phyloP scores from a whole-genome alignment of 2,113 vertebrate species.

The Ptyas mucosa region DNA sequence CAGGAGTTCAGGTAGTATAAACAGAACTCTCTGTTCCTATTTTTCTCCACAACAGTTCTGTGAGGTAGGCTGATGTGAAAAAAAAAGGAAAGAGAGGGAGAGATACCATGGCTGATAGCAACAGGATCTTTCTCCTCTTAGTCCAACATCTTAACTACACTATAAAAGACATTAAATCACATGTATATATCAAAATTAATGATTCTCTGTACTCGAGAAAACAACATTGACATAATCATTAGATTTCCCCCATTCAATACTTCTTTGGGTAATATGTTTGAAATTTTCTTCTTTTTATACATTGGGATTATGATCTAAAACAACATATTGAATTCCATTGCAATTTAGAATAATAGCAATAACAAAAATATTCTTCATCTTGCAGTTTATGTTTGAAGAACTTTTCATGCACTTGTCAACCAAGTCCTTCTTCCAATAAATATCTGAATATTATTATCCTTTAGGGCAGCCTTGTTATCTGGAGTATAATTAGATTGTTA shows the following conservation, averaged over 20 bases:
- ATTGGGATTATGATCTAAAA: background rate
- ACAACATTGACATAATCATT: conserved; percentile 2
- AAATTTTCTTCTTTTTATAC: background rate
- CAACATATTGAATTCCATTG: background rate
- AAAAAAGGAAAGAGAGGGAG: background rate
- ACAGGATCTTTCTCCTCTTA: conserved; percentile 18
- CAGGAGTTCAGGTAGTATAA: background rate
- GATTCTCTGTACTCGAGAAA: conserved; percentile 31
- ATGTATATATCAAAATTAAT: conserved; percentile 1
- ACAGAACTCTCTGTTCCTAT: background rate
- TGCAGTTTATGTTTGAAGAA: conserved; percentile 54
- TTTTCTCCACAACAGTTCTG: background rate
- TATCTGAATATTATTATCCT: conserved; percentile 47
- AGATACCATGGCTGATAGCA: background rate
- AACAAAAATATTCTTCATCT: conserved; percentile 54
- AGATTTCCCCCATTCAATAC: background rate
- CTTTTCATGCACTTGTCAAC: conserved; percentile 53
- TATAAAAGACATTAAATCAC: conserved; percentile 29
- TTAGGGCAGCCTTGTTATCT: conserved; percentile 52
- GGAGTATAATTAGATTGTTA: conserved; percentile 57
- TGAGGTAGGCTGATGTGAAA: background rate
- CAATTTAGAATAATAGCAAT: conserved; percentile 54
- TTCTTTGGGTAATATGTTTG: background rate
- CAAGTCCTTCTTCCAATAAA: conserved; percentile 64
- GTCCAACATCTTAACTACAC: background rate